Evolutionary conservation across 1,140 invertebrate species (phyloP).

Genomic region (Thaumetopoea pityocampa): DNA sequence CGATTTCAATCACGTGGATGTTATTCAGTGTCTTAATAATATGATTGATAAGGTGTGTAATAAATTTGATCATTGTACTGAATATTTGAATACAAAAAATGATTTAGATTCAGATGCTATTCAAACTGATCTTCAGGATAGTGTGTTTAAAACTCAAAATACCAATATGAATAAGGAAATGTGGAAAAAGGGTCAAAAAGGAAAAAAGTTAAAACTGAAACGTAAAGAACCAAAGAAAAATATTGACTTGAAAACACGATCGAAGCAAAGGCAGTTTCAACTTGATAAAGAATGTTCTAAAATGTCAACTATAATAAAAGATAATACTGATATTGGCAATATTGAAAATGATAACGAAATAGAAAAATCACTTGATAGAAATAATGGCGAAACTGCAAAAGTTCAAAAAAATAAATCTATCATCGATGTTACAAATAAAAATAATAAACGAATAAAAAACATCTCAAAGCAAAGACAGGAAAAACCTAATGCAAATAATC

Average conservation of each 20-base stretch:
- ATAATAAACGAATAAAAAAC: no score
- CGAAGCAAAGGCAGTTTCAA: conserved; percentile 22
- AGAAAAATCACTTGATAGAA: not conserved
- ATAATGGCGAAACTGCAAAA: not conserved
- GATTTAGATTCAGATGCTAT: conserved; percentile 2
- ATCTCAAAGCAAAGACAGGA: no score
- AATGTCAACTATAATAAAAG: conserved; percentile 33
- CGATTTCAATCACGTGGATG: conserved; percentile 25
- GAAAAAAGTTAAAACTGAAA: conserved; percentile 23
- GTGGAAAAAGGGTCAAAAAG: not conserved
- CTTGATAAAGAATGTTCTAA: conserved; percentile 20
- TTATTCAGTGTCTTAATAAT: conserved; percentile 44
- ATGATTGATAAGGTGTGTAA: conserved; percentile 50
- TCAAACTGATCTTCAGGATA: conserved; percentile 1
- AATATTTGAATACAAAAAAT: conserved; percentile 24
- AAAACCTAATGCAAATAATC: no score
- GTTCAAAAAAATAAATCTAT: not conserved
- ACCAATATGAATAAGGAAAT: conserved; percentile 1
- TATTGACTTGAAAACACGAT: conserved; percentile 1
- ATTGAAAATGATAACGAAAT: not conserved
- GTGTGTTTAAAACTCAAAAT: conserved; percentile 6
- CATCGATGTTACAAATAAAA: conserved; percentile 3
- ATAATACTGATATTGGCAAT: conserved; percentile 4
- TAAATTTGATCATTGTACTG: conserved; percentile 37
- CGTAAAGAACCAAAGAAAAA: conserved; percentile 21